Conservation (phyloP, 2,113 vertebrate genomes). For the Rhinichthys klamathensis region DNA sequence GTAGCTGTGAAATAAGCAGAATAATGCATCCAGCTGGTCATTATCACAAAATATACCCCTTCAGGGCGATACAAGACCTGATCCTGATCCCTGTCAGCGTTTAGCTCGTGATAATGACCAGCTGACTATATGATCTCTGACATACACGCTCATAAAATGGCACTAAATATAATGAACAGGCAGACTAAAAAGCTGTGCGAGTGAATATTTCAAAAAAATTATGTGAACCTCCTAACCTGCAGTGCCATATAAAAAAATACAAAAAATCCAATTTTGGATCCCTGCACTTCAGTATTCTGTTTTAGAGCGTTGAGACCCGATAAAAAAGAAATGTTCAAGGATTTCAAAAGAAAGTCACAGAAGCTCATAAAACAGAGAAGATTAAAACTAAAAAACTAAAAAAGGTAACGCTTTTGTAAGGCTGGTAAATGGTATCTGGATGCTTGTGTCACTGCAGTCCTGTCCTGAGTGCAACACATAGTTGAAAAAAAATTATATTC, state of each 20-base stretch:
- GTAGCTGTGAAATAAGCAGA: not conserved
- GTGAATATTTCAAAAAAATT: not conserved
- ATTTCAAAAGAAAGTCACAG: not conserved
- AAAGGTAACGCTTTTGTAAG: not conserved
- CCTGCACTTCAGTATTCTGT: constrained; percentile 5
- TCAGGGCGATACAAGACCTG: not conserved
- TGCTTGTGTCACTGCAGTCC: not conserved
- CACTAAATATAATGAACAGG: constrained; percentile 7
- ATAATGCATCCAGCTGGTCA: constrained; percentile 5
- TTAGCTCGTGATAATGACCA: not conserved
- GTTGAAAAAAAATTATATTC: not conserved
- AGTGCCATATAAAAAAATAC: not conserved
- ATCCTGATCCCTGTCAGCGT: not conserved
- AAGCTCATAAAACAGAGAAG: not conserved
- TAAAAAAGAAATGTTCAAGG: not conserved
- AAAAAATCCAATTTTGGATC: not conserved
- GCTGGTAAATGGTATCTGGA: not conserved
- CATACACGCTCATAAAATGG: not conserved
- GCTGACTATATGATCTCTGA: not conserved
- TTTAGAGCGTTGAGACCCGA: not conserved
- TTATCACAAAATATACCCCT: constrained; percentile 2
- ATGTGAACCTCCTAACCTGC: not conserved
- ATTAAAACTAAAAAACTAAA: too few species aligned
- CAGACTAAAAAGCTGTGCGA: not conserved
- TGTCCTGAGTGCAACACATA: not conserved